phyloP scores from a whole-genome alignment of 2,113 vertebrate genomes.

The Chloroceryle aenea region DNA sequence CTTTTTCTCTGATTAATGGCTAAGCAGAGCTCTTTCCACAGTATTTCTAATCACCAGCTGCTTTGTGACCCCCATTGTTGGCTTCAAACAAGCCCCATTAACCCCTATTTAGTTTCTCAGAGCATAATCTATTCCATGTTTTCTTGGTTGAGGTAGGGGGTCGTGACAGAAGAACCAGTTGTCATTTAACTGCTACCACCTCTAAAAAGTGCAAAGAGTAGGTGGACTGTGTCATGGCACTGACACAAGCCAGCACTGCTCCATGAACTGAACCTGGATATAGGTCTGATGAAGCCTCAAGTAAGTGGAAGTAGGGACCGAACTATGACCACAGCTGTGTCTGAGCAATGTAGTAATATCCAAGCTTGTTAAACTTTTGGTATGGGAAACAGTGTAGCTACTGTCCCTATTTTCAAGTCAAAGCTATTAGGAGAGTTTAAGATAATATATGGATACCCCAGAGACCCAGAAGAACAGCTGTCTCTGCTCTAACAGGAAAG shows the following conservation, averaged over 20 bases:
- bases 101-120: background rate
- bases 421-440: background rate
- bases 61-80: background rate
- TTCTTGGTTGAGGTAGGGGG: background rate
- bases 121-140: background rate
- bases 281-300: background rate
- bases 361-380: background rate
- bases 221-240: background rate
- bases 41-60: background rate
- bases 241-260: background rate
- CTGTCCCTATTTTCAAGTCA: background rate
- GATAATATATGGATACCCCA: background rate
- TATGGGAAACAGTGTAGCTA: background rate
- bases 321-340: background rate
- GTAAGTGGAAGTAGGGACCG: background rate
- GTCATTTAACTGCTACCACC: background rate
- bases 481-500: slow-evolving; percentile 18
- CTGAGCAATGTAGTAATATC: background rate
- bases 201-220: background rate
- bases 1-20: background rate
- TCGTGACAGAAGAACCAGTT: background rate
- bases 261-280: background rate
- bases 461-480: slow-evolving; percentile 28
- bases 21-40: background rate
- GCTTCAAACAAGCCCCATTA: background rate